These are phyloP conservation scores for Galemys pyrenaicus DNA, from an alignment of 2,113 vertebrate genomes.

Conservation along the genomic window DNA sequence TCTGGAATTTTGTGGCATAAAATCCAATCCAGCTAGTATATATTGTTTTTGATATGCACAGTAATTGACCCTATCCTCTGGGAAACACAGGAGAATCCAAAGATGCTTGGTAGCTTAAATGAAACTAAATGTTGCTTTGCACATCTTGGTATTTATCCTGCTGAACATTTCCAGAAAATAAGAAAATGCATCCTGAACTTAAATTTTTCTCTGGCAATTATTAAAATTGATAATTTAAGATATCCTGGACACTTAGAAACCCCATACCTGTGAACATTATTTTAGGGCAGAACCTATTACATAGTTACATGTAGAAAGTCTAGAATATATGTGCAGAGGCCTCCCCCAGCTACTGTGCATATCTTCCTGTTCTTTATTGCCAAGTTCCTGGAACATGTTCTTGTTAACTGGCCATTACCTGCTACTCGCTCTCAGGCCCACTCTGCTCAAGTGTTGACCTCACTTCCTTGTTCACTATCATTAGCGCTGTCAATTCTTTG, in stretches of 20 bases:
- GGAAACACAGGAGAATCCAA: background rate
- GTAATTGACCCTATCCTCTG: background rate
- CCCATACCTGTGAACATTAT: background rate
- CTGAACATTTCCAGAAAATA: slow-evolving; percentile 39
- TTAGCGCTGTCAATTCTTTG: background rate
- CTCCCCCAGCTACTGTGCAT: background rate
- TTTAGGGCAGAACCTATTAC: background rate
- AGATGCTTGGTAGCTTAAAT: background rate
- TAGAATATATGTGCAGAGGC: background rate
- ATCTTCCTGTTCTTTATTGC: background rate
- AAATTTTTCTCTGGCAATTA: slow-evolving; percentile 22
- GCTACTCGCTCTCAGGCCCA: background rate
- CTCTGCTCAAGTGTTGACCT: background rate
- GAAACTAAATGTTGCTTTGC: slow-evolving; percentile 43
- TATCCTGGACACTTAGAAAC: background rate
- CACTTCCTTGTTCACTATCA: no score
- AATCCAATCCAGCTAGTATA: background rate
- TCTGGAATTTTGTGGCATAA: background rate
- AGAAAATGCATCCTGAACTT: slow-evolving; percentile 31
- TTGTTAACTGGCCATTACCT: background rate
- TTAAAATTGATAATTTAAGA: slow-evolving; percentile 61
- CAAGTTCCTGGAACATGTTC: background rate
- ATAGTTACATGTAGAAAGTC: background rate
- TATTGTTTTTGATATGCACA: background rate
- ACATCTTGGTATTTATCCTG: slow-evolving; percentile 43